Conservation (phyloP, 2,888 invertebrate genomes). For the Dione juno region DNA sequence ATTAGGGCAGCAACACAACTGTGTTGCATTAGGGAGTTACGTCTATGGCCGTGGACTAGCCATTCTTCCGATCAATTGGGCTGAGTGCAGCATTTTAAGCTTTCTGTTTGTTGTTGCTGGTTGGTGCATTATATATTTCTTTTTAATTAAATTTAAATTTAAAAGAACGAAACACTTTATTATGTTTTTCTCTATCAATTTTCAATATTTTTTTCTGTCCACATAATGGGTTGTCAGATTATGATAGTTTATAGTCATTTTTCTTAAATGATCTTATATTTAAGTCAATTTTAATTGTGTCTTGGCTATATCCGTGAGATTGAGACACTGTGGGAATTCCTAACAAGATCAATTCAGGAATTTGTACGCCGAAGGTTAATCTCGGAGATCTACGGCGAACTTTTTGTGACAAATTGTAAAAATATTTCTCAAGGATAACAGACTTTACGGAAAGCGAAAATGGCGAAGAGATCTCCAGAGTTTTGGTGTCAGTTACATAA, state of each 20-base stretch:
- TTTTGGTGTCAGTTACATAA: slow-evolving; percentile 40
- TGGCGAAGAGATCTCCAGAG: slow-evolving; percentile 23
- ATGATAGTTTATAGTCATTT: background rate
- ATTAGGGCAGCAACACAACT: slow-evolving; percentile 40
- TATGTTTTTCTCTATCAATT: too few relatives aligned
- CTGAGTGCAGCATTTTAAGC: slow-evolving; percentile 36
- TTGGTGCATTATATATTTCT: too few relatives aligned
- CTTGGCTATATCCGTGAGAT: slow-evolving; percentile 43
- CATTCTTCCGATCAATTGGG: slow-evolving; percentile 41
- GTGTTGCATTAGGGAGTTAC: slow-evolving; percentile 41
- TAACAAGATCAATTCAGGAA: slow-evolving; percentile 49
- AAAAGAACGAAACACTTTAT: too few relatives aligned
- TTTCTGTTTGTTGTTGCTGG: slow-evolving; percentile 11
- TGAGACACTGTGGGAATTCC: slow-evolving; percentile 46
- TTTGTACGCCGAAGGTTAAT: slow-evolving; percentile 46
- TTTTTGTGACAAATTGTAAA: slow-evolving; percentile 50
- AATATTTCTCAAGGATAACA: slow-evolving; percentile 45
- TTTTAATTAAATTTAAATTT: too few relatives aligned
- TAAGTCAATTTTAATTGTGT: slow-evolving; percentile 56
- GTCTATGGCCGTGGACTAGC: slow-evolving; percentile 42
- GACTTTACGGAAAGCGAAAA: slow-evolving; percentile 36
- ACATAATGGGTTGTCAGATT: background rate
- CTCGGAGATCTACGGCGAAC: slow-evolving; percentile 41
- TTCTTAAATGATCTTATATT: slow-evolving; percentile 8
- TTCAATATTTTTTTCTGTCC: background rate